A percentile compares a stretch with the other conserved stretches of the same genome.
These are phyloP conservation scores for Athripsodes cinereus DNA, from an alignment of 2,888 invertebrate genomes.

Conservation along the genomic window DNA sequence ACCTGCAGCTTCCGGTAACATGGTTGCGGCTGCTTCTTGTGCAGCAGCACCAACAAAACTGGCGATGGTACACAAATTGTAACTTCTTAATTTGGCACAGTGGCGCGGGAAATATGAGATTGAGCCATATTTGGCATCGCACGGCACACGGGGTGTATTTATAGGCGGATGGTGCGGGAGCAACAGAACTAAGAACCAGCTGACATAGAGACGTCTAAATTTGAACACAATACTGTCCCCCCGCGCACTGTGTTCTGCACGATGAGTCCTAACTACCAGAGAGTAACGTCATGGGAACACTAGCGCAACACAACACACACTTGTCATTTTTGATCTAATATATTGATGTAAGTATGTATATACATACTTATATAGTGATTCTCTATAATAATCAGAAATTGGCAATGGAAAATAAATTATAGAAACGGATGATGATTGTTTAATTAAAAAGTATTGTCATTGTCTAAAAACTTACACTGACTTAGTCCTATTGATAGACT, in stretches of 20 bases:
- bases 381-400: too few relatives aligned
- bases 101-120: conserved; percentile 59
- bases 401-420: too few relatives aligned
- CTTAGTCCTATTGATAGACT: too few relatives aligned
- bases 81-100: conserved; percentile 57
- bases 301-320: too few relatives aligned
- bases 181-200: conserved; percentile 2
- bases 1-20: conserved; percentile 27
- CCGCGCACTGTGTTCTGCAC: neutral
- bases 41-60: conserved; percentile 34
- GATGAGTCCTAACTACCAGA: too few relatives aligned
- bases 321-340: too few relatives aligned
- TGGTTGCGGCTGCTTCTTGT: conserved; percentile 15
- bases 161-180: conserved; percentile 18
- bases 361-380: too few relatives aligned
- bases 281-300: too few relatives aligned
- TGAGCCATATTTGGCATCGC: conserved; percentile 60
- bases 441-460: too few relatives aligned
- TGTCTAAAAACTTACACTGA: too few relatives aligned
- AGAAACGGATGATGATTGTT: too few relatives aligned
- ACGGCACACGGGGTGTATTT: conserved; percentile 31
- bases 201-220: conserved; percentile 20
- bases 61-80: conserved; percentile 28
- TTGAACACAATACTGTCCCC: conserved; percentile 24
- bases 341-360: too few relatives aligned